A percentile compares a stretch with the other conserved stretches of the same genome.
These are phyloP conservation scores for Scaptomyza tumidula DNA, from an alignment of 2,888 invertebrate species.

Conservation along the genomic window DNA sequence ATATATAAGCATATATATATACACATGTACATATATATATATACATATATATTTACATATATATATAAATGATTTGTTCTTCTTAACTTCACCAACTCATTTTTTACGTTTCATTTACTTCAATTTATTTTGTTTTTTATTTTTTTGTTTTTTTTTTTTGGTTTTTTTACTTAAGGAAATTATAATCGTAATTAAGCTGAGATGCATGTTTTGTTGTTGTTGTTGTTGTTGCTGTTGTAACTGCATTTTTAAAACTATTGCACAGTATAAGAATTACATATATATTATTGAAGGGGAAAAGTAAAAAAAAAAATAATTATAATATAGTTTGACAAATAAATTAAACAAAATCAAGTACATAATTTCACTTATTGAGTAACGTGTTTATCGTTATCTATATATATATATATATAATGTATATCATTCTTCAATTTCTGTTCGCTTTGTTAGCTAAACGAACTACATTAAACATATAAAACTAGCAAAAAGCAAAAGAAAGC, in stretches of 20 bases:
- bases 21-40: constrained; percentile 8
- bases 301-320: constrained; percentile 45
- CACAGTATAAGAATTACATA: constrained; percentile 72
- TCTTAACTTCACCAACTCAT: constrained; percentile 8
- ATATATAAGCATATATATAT: constrained; percentile 48
- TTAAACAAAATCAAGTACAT: constrained; percentile 74
- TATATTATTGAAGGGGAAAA: constrained; percentile 29
- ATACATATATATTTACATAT: constrained; percentile 41
- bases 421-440: background rate
- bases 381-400: background rate
- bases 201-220: constrained; percentile 63
- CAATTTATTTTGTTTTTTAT: constrained; percentile 16
- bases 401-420: background rate
- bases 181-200: constrained; percentile 70
- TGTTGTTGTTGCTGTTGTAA: constrained; percentile 44
- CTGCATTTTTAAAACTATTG: constrained; percentile 74
- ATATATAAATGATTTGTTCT: constrained; percentile 42
- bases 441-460: background rate
- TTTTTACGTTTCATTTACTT: constrained; percentile 11
- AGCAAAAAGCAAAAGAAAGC: constrained; percentile 35
- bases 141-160: constrained; percentile 7
- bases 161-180: constrained; percentile 55
- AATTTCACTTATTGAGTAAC: constrained; percentile 57
- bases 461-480: constrained; percentile 38
- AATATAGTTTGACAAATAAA: constrained; percentile 57